phyloP scores from a whole-genome alignment of 2,113 vertebrate genomes.

The Forbesichthys papilliferus region DNA sequence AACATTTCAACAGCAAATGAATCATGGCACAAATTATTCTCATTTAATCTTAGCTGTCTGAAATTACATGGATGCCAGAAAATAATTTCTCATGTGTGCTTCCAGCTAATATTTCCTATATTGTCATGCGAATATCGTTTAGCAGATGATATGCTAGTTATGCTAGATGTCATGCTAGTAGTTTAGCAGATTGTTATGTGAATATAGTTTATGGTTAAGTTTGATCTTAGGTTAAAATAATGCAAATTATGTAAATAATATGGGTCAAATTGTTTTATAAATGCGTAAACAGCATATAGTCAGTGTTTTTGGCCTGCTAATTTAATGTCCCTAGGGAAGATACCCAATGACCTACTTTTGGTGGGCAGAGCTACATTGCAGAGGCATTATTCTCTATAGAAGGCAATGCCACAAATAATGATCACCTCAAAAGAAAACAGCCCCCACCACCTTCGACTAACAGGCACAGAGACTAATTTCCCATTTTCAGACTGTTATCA shows the following conservation, averaged over 20 bases:
- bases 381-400: slow-evolving; percentile 42
- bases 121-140: too few species aligned
- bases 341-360: slow-evolving; percentile 78
- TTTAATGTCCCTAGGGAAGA: slow-evolving; percentile 69
- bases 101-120: too few species aligned
- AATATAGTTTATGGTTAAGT: too few species aligned
- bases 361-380: slow-evolving; percentile 61
- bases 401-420: slow-evolving; percentile 27
- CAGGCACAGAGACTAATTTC: slow-evolving; percentile 13
- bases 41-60: slow-evolving; percentile 26
- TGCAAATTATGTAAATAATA: slow-evolving; percentile 25
- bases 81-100: background rate
- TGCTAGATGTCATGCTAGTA: too few species aligned
- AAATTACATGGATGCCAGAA: slow-evolving; percentile 12
- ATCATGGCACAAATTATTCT: slow-evolving; percentile 51
- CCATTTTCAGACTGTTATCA: slow-evolving; percentile 35
- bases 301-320: slow-evolving; percentile 48
- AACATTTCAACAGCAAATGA: slow-evolving; percentile 39
- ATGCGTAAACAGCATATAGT: slow-evolving; percentile 54
- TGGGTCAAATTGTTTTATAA: slow-evolving; percentile 55
- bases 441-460: background rate
- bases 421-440: slow-evolving; percentile 27
- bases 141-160: too few species aligned
- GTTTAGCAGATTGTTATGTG: too few species aligned
- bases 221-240: slow-evolving; percentile 7